Evolutionary conservation across 2,797 vertebrate genomes (phyloP), one percentile per base, ranked within the genome.

Genomic region (Platalea minor): DNA sequence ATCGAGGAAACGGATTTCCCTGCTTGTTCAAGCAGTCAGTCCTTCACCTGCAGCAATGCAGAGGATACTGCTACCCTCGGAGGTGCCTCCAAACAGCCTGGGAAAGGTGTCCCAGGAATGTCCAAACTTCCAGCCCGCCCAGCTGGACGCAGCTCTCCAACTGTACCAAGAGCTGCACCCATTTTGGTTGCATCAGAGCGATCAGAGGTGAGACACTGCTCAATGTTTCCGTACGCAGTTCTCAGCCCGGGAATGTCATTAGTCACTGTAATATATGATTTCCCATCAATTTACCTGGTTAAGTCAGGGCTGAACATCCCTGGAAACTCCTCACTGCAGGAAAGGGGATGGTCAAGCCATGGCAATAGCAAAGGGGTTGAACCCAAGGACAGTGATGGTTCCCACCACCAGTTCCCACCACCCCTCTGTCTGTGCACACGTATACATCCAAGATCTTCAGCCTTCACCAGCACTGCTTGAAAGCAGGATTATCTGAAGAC

Each of bases 151-250:
- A 39, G 35, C 16, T 51, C 19, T 51, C 31, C 75, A n/a, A 7
- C 37, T 13, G 10, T 8, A 23, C 48, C 4, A 45, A 28, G 26
- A 70, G 39, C 63, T 67, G 31, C 12, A 23, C 29, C 7, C 37
- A 2, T 35, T 78, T 11, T 13, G 13, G 11, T 37, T 33, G 8
- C 35, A 37, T 15, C 28, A 25, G 31, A 69, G 41, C n/a, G 20
- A 16, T 4, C 15, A 17, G 28, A 57, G 28, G 6, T 8, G 28
- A 54, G 39, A 16, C 68, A 23, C 21, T 13, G 24, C 59, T 29
- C 37, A 5, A 45, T 2, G 16, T 6, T 61, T 50, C 60, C 25
- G 2, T 1, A 3, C 0, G 6, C 39, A 29, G 45, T 14, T 41
- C 75, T 50, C 59, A 33, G 26, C n/a, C n/a, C 37, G 16, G 19